phyloP scores from a whole-genome alignment of 2,888 invertebrate genomes.

The Thymelicus acteon region DNA sequence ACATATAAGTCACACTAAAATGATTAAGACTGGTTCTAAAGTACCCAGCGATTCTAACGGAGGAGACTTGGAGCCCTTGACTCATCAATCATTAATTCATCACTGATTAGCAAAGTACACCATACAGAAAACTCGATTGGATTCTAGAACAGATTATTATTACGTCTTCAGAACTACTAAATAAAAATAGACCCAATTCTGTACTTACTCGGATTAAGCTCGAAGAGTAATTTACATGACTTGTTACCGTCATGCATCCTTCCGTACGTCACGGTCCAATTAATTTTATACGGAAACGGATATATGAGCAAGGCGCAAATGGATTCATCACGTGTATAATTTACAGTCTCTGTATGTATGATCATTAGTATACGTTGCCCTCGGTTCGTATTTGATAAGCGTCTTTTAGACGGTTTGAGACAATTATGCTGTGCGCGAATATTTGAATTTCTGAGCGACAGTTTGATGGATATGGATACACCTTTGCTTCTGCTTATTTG shows the following conservation, averaged over 20 bases:
- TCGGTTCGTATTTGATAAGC: slow-evolving; percentile 17
- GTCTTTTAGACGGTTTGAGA: slow-evolving; percentile 14
- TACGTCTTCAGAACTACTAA: background rate
- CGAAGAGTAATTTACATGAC: slow-evolving; percentile 74
- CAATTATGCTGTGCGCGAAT: slow-evolving; percentile 17
- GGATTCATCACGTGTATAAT: slow-evolving; percentile 73
- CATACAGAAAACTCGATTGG: no score
- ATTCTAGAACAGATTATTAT: no score
- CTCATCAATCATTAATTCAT: no score
- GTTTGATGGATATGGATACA: slow-evolving; percentile 3
- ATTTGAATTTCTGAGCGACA: slow-evolving; percentile 3
- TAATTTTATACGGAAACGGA: slow-evolving; percentile 83
- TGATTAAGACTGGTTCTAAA: no score
- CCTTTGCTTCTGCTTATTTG: background rate
- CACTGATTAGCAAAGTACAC: no score
- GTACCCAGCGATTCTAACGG: no score
- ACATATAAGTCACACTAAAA: no score
- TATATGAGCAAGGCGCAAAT: slow-evolving; percentile 75
- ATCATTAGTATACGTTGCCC: slow-evolving; percentile 23
- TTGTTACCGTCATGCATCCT: slow-evolving; percentile 79
- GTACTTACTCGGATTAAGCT: slow-evolving; percentile 45
- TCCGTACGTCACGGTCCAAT: slow-evolving; percentile 79
- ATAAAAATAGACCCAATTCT: slow-evolving; percentile 6
- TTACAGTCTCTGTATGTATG: slow-evolving; percentile 49
- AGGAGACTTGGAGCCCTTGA: no score